Conservation (phyloP, 2,888 invertebrate genomes). For the Standfussiana lucernea region DNA sequence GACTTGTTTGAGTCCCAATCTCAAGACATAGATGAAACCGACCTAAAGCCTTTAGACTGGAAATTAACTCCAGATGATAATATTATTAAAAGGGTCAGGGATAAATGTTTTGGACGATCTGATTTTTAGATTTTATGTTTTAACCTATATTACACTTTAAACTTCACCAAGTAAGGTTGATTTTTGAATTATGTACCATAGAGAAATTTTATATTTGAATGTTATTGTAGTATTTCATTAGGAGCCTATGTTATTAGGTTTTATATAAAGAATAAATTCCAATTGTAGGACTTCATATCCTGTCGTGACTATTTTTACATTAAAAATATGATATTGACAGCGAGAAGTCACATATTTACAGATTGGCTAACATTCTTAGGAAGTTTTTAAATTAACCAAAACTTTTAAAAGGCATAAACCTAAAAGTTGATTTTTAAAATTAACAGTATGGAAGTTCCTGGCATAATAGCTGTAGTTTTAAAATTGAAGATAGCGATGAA, state of each 20-base stretch:
- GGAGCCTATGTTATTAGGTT: conserved; percentile 50
- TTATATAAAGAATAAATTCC: conserved; percentile 60
- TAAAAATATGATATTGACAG: conserved; percentile 65
- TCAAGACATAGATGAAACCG: conserved; percentile 78
- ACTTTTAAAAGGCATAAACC: conserved; percentile 48
- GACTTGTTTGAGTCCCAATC: conserved; percentile 86
- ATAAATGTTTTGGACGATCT: conserved; percentile 83
- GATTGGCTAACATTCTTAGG: conserved; percentile 58
- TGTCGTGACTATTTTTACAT: conserved; percentile 67
- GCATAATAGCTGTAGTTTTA: conserved; percentile 26
- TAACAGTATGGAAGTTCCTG: conserved; percentile 42
- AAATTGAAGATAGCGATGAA: conserved; percentile 23
- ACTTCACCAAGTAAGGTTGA: conserved; percentile 39
- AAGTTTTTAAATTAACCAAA: conserved; percentile 56
- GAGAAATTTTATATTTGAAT: conserved; percentile 19
- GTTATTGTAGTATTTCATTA: conserved; percentile 45
- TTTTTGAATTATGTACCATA: conserved; percentile 19
- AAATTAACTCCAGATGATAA: conserved; percentile 82
- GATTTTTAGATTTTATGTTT: conserved; percentile 75
- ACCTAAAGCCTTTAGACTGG: conserved; percentile 78
- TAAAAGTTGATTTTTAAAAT: conserved; percentile 28
- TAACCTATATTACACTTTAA: conserved; percentile 63
- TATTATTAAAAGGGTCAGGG: conserved; percentile 81
- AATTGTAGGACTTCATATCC: conserved; percentile 64
- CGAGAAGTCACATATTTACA: conserved; percentile 60